Evolutionary conservation across 2,888 invertebrate species (phyloP).

Genomic region (Amphimallon solstitiale): DNA sequence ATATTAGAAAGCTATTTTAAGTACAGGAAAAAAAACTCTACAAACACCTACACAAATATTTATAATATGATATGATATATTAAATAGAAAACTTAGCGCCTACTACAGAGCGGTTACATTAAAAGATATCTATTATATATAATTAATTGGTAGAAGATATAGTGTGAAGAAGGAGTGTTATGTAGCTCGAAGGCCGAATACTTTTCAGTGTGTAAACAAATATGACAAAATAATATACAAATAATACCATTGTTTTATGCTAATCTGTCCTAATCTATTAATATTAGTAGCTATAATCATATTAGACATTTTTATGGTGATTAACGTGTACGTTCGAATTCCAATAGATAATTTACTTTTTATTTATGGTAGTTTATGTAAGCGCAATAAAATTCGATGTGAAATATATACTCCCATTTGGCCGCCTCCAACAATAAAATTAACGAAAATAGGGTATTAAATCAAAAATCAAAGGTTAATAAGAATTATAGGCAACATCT

Average conservation of each 20-base stretch:
- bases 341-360: constrained; percentile 28
- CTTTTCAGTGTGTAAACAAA: neutral
- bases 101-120: constrained; percentile 2
- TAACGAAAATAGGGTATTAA: constrained; percentile 39
- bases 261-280: constrained; percentile 12
- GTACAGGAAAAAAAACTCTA: neutral
- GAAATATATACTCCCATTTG: constrained; percentile 38
- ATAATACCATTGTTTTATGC: no score
- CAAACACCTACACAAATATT: no score
- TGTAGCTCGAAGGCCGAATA: constrained; percentile 2
- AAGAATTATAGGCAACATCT: constrained; percentile 45
- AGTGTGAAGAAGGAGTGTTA: neutral
- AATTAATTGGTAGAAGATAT: constrained; percentile 5
- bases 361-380: constrained; percentile 30
- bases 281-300: constrained; percentile 21
- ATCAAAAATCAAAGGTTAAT: constrained; percentile 45
- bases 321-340: constrained; percentile 19
- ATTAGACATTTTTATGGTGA: constrained; percentile 27
- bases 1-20: neutral
- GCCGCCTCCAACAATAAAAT: constrained; percentile 42
- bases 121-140: constrained; percentile 1
- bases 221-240: neutral
- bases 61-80: no score
- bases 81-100: neutral
- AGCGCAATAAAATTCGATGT: constrained; percentile 27